Base-by-base conservation (phyloP, 2,888 invertebrate species). In the Macrosoma leucophasiata region DNA sequence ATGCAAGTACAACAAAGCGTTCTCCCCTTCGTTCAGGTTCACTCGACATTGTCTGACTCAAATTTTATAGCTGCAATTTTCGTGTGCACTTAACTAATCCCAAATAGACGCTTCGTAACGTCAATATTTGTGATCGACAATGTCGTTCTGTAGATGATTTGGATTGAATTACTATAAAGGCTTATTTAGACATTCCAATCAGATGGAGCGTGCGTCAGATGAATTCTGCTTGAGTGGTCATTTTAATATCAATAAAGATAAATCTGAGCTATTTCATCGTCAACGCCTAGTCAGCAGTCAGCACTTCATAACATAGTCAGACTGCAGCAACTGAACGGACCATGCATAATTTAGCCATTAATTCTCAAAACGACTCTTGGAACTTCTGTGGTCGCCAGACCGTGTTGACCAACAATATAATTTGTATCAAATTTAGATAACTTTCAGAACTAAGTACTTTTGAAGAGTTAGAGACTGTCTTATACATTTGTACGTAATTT, bases 281-380 rank as follows among this genome's bases (percentile, higher is more conserved):
- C 17, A 14, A 13, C 15, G 36, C 28, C 23, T 36, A 34, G 36
- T 35, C 36, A 37, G 41, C 35, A 28, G 36, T 23, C 30, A 36
- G 24, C 22, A 28, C 25, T 36, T 39, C 47, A 78, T 79, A 75
- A 70, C 66, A 67, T 61, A 76, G 68, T 72, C 73, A 56, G 61
- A 52, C 61, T 62, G 65, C 67, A 63, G 55, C 79, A 70, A 74
- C 77, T 76, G 71, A 76, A 62, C 69, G 66, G 62, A 62, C 71
- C 74, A 72, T 79, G 76, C 73, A 81, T 81, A 81, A 82, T 78
- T 76, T 68, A 70, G 43, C 71, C 73, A 81, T 79, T 79, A 79
- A 79, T 79, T 74, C 66, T 69, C 66, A 55, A 75, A 81, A 79
- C 76, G 62, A 72, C 74, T 73, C 71, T 70, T 72, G 62, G 65